Evolutionary conservation across 2,113 vertebrate genomes (phyloP).

Genomic region (Perccottus glenii): DNA sequence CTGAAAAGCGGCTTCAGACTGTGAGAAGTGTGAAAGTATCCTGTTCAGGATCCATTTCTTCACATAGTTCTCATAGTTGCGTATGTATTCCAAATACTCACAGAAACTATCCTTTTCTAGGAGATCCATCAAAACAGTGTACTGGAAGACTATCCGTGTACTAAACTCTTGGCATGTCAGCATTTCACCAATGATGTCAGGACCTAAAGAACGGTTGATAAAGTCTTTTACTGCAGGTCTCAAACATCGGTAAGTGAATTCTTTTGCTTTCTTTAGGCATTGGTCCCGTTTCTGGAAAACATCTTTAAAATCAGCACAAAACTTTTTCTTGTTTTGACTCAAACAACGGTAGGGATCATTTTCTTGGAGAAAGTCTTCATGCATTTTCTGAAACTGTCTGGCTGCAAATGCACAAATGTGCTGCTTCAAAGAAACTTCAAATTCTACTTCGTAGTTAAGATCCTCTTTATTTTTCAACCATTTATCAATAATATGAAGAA

Average conservation of each 20-base stretch:
- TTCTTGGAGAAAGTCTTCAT: background rate
- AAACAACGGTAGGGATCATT: constrained; percentile 3
- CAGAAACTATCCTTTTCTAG: no score
- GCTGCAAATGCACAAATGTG: constrained; percentile 10
- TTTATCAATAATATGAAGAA: constrained; percentile 3
- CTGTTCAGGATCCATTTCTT: background rate
- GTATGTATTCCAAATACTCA: background rate
- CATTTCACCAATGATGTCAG: constrained; percentile 60
- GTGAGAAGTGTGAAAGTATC: background rate
- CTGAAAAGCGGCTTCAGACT: background rate
- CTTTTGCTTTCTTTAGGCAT: constrained; percentile 51
- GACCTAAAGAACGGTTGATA: constrained; percentile 44
- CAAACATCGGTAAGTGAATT: constrained; percentile 47
- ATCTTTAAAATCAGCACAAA: constrained; percentile 49
- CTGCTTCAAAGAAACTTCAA: constrained; percentile 5
- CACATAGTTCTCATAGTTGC: background rate
- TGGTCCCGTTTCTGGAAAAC: constrained; percentile 54
- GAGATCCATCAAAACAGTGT: no score
- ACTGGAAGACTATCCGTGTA: constrained; percentile 57
- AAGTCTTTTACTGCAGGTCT: constrained; percentile 42
- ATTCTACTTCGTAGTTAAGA: background rate
- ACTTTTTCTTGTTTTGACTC: constrained; percentile 40
- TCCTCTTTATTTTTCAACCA: background rate
- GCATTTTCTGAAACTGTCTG: constrained; percentile 5
- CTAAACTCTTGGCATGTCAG: constrained; percentile 50